Base-by-base conservation (phyloP, 2,888 invertebrate species). In the Chymomyza amoena region DNA sequence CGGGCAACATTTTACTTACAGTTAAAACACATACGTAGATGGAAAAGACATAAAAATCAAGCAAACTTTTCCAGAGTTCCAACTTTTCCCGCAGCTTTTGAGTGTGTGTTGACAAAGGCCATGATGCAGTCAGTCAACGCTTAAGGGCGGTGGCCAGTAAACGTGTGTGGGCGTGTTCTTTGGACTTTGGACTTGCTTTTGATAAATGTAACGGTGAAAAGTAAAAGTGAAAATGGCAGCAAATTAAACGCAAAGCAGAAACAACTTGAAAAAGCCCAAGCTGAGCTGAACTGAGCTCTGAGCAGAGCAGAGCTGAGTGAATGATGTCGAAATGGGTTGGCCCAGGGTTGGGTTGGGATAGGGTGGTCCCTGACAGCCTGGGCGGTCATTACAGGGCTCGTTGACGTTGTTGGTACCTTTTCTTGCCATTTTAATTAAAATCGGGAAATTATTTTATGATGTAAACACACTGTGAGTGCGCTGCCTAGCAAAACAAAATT, bases 101-200 rank as follows among this genome's bases (percentile, higher is more conserved):
- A 75, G 78, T 85, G 25, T 85, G 25, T 25, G 86, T 81, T 83
- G 82, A 83, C 82, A 83, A 83, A 83, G 79, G 86, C 74, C 68
- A 64, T 50, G 52, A 61, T 16, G 32, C 56, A 39, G 18, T 28
- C 20, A 54, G 51, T 5, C 18, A 36, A 62, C 62, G 52, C 56
- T 54, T 16, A n/a, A 13, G 16, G 68, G 51, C 10, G 6, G 18
- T 1, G 39, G n/a, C 28, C 18, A 45, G 66, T 64, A 45, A 32
- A 45, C 61, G 16, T 57, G 20, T 9, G 28, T 50, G 61, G 72
- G 57, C 73, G 70, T 70, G 69, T 50, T 32, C 32, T 32, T 76
- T 76, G 78, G 67, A 45, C 78, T 76, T 76, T 70, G 63, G 32
- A 32, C 32, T 32, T 9, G 32, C 32, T 32, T 67, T 83, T 80